phyloP scores from a whole-genome alignment of 2,113 vertebrate species.

The Pluvialis apricaria region DNA sequence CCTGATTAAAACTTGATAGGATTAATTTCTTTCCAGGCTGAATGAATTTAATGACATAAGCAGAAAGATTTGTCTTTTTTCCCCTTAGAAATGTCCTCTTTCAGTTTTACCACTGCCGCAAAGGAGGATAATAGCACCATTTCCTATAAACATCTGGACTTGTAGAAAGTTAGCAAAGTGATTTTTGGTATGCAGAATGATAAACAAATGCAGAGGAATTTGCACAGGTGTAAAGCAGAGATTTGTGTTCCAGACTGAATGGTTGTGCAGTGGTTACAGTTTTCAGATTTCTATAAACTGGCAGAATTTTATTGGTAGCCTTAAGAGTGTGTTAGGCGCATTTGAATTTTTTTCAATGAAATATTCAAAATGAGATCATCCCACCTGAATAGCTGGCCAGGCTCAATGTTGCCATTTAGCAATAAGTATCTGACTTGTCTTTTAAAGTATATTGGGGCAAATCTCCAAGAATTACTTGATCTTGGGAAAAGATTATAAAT shows the following conservation, averaged over 20 bases:
- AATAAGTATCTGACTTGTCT: neutral
- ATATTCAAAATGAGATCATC: neutral
- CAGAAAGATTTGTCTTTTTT: neutral
- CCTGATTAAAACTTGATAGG: constrained; percentile 44
- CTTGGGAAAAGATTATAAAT: neutral
- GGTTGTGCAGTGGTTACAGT: neutral
- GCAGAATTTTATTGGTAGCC: neutral
- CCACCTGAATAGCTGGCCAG: neutral
- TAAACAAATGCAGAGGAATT: neutral
- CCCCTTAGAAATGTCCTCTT: neutral
- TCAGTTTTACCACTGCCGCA: neutral
- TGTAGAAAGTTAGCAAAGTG: neutral
- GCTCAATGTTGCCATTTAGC: neutral
- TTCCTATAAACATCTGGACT: neutral
- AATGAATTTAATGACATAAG: neutral
- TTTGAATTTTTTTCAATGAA: neutral
- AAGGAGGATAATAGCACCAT: neutral
- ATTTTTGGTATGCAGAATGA: neutral
- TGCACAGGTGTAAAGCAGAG: neutral
- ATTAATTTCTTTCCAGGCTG: constrained; percentile 26
- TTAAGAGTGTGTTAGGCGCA: neutral
- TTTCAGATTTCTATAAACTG: neutral
- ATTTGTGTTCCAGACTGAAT: neutral
- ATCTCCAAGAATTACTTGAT: neutral
- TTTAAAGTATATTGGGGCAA: neutral